Evolutionary conservation across 2,113 vertebrate genomes (phyloP).

Genomic region (Narcine bancroftii): DNA sequence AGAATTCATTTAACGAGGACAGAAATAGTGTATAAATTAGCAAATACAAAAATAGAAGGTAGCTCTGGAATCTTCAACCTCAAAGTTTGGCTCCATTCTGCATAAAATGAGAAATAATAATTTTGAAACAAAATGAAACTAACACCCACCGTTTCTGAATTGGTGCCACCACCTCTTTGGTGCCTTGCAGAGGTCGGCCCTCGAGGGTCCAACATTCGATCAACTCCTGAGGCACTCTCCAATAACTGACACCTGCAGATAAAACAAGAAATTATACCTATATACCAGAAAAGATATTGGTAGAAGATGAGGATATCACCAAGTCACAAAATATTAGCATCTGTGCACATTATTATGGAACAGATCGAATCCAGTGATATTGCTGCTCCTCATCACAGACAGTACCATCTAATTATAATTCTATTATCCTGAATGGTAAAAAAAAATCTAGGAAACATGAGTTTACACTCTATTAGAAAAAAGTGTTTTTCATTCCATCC

Average conservation of each 20-base stretch:
- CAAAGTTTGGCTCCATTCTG: background rate
- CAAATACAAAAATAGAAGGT: background rate
- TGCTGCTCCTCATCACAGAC: background rate
- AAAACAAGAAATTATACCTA: background rate
- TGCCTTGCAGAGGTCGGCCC: constrained; percentile 54
- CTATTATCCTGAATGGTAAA: too few relatives aligned
- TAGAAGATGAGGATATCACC: background rate
- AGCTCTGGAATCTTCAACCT: background rate
- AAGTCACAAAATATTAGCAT: background rate
- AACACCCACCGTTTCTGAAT: constrained; percentile 52
- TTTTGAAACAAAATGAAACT: background rate
- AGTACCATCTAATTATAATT: too few relatives aligned
- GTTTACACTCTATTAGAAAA: background rate
- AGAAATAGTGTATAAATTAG: background rate
- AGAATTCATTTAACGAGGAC: background rate
- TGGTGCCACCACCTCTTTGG: constrained; percentile 49
- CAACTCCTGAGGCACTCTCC: constrained; percentile 58
- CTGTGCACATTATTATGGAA: background rate
- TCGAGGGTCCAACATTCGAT: constrained; percentile 63
- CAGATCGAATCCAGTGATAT: background rate
- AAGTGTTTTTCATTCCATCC: background rate
- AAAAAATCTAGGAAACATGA: background rate
- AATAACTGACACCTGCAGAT: constrained; percentile 58
- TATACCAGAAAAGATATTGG: background rate
- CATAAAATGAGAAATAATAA: background rate